These are phyloP conservation scores for Eristalinus aeneus DNA, from an alignment of 2,888 invertebrate species.

Conservation along the genomic window DNA sequence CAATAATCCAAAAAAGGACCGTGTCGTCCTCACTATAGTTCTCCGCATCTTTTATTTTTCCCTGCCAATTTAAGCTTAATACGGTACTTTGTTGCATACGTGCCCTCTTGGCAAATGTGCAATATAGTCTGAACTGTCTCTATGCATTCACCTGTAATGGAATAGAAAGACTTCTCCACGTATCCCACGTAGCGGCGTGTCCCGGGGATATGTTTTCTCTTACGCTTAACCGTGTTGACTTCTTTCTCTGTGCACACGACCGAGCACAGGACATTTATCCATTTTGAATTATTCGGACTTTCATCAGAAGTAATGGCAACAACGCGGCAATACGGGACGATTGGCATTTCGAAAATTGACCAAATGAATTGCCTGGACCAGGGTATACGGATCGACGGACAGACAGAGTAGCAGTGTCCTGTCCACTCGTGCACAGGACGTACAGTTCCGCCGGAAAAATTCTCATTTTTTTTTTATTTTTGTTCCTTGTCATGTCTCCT, in stretches of 20 bases:
- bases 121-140: constrained; percentile 1
- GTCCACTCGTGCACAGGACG: constrained; percentile 15
- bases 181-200: not conserved
- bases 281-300: constrained; percentile 65
- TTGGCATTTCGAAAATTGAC: constrained; percentile 62
- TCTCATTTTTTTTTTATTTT: not conserved
- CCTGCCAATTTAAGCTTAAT: constrained; percentile 65
- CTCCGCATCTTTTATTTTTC: constrained; percentile 11
- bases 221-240: constrained; percentile 49
- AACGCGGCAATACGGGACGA: constrained; percentile 26
- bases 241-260: constrained; percentile 27
- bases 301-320: constrained; percentile 46
- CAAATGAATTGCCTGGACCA: constrained; percentile 52
- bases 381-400: not conserved
- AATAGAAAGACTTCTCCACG: constrained; percentile 20
- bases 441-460: constrained; percentile 8
- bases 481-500: no score
- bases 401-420: not conserved
- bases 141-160: constrained; percentile 65
- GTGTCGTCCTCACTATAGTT: constrained; percentile 46
- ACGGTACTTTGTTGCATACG: constrained; percentile 69
- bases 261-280: constrained; percentile 61
- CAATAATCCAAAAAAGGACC: constrained; percentile 63
- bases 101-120: constrained; percentile 31
- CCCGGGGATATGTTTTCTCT: not conserved